A percentile compares a stretch with the other conserved stretches of the same genome.
These are phyloP conservation scores for Hyperopisus bebe DNA, from an alignment of 2,113 vertebrate species.

Conservation along the genomic window DNA sequence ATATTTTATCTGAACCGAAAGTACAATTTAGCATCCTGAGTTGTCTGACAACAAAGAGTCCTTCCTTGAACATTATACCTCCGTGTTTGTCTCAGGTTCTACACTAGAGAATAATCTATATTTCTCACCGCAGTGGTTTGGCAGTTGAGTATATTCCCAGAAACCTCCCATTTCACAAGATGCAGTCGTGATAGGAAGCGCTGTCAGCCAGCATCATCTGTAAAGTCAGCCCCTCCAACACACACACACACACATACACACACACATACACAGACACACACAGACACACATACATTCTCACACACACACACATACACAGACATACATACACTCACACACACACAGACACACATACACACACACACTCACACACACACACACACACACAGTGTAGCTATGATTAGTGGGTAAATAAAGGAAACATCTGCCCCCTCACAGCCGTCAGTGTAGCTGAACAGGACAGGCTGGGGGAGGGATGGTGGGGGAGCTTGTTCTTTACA, in stretches of 20 bases:
- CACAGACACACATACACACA: too few species aligned
- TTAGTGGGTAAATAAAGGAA: conserved; percentile 53
- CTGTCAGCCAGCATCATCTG: conserved; percentile 15
- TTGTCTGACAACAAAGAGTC: background rate
- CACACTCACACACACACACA: background rate
- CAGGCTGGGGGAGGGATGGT: conserved; percentile 32
- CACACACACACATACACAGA: background rate
- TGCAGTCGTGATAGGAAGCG: background rate
- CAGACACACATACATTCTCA: background rate
- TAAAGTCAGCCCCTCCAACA: background rate
- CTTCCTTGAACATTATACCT: background rate
- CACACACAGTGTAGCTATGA: conserved; percentile 35
- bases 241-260: background rate
- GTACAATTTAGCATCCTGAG: background rate
- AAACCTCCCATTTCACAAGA: conserved; percentile 18
- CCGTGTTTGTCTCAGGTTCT: background rate
- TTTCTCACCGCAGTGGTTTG: background rate
- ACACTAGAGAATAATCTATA: background rate
- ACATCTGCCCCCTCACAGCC: conserved; percentile 59
- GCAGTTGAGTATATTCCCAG: conserved; percentile 12
- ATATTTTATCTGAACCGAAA: background rate
- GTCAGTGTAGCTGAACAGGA: conserved; percentile 40
- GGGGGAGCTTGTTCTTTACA: conserved; percentile 36
- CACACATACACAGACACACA: too few species aligned
- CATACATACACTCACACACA: too few species aligned